A percentile compares a stretch with the other conserved stretches of the same genome.
These are phyloP conservation scores for Lytechinus variegatus DNA, from an alignment of 35 echinoderm and acorn worm genomes.

Conservation along the genomic window DNA sequence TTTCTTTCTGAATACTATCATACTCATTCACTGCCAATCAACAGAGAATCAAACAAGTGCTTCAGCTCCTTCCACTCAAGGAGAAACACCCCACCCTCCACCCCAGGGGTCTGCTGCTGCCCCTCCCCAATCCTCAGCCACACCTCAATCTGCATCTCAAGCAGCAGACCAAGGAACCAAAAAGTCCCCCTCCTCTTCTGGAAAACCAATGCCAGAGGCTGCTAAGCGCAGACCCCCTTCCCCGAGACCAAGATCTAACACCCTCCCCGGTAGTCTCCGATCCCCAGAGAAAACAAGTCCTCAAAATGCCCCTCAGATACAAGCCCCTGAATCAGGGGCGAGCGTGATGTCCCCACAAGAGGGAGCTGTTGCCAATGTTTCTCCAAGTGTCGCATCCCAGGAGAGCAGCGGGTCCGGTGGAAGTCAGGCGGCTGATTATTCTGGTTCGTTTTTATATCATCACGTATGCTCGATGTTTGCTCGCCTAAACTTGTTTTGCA, in stretches of 20 bases:
- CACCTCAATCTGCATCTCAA: neutral
- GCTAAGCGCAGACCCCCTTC: constrained; percentile 69
- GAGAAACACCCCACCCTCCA: constrained; percentile 10
- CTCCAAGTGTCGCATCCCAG: constrained; percentile 78
- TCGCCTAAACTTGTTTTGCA: neutral
- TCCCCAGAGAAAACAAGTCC: constrained; percentile 17
- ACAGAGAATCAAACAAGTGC: constrained; percentile 33
- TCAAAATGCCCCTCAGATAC: neutral
- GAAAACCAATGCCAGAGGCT: constrained; percentile 47
- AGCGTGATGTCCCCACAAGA: neutral
- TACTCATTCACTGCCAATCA: neutral
- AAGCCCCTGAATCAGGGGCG: neutral
- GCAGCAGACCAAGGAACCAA: neutral
- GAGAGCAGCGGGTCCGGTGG: constrained; percentile 73
- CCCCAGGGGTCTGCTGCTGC: constrained; percentile 53
- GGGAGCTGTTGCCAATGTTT: constrained; percentile 19
- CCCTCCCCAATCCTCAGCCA: constrained; percentile 50
- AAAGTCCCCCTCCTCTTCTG: constrained; percentile 56
- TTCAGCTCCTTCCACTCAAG: neutral
- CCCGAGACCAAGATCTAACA: constrained; percentile 65
- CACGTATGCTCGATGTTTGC: constrained; percentile 1
- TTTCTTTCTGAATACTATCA: neutral
- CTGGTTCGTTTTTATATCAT: constrained; percentile 68
- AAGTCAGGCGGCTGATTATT: constrained; percentile 60
- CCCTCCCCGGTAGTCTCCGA: constrained; percentile 38